Base-by-base conservation (phyloP, 2,113 vertebrate species). In the Tyto alba region DNA sequence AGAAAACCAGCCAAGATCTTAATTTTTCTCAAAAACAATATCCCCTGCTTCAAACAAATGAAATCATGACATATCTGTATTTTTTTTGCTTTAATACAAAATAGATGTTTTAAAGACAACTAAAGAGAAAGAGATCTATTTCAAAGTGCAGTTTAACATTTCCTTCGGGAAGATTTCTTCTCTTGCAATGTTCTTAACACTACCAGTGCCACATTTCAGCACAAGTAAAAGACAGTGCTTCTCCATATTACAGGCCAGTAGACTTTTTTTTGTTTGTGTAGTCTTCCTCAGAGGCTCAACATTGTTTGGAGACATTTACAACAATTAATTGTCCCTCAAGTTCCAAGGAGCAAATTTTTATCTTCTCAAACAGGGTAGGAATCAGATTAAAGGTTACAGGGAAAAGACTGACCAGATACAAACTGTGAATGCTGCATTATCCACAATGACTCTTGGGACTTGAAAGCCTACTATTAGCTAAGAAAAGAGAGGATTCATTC, bases 81-180 rank as follows among this genome's bases (percentile, higher is more conserved):
- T 67, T 80, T 84, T 57, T n/a, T 80, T 81, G 4, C 38, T 68
- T 55, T 77, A 91, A 36, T 74, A 94, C n/a, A 80, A 57, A 93
- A 85, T 47, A 85, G 30, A 60, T 8, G 4, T 76, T 94, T 95
- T 90, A 97, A 97, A 96, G 77, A 90, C 53, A 89, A 56, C 16
- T 38, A 64, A 75, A 86, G 71, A 91, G 43, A 86, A 62, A 84
- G 50, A 94, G 67, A 78, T 77, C 59, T 67, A 48, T 76, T 94
- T 88, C n/a, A 85, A 88, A 94, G 55, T 50, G 67, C 66, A 78
- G 30, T 9, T 74, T 41, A 84, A 76, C 45, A 12, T 76, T 83
- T 92, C 45, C 34, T 81, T 90, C 56, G 78, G 36, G 25, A 85
- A 94, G 18, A 94, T 56, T 83, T 87, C 32, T 85, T 89, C 72